phyloP scores from a whole-genome alignment of 2,113 vertebrate genomes.

The Nycticorax nycticorax region DNA sequence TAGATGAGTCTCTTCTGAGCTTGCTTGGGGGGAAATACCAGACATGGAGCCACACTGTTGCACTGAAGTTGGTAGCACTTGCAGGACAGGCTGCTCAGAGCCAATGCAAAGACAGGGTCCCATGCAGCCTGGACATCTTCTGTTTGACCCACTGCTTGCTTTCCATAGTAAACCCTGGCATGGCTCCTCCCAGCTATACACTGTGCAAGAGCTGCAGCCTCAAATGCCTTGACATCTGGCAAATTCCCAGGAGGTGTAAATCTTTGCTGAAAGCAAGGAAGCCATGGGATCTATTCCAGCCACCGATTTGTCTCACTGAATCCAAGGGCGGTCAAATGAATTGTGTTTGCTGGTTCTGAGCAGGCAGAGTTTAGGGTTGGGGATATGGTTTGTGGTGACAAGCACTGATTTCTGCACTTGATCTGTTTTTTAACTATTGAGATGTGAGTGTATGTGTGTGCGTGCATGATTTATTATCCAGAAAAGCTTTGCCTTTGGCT shows the following conservation, averaged over 20 bases:
- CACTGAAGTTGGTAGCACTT: background rate
- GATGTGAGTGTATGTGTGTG: background rate
- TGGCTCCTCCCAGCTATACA: background rate
- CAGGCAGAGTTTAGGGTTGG: background rate
- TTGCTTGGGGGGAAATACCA: background rate
- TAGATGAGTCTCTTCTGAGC: background rate
- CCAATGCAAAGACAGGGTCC: background rate
- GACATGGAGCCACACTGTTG: background rate
- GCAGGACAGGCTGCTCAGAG: background rate
- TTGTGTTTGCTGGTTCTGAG: slow-evolving; percentile 30
- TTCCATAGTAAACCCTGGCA: background rate
- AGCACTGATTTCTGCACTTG: slow-evolving; percentile 16
- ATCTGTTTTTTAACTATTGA: background rate
- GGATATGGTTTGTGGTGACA: background rate
- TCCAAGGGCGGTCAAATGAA: background rate
- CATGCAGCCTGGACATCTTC: background rate
- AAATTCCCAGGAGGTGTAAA: background rate
- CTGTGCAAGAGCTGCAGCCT: background rate
- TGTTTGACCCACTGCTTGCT: background rate
- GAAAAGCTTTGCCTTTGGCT: background rate
- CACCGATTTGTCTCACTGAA: background rate
- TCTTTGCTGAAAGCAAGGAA: background rate
- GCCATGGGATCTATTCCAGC: background rate
- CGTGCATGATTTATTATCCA: background rate
- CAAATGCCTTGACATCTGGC: background rate